Evolutionary conservation across 2,113 vertebrate species (phyloP).

Genomic region (Dissostichus mawsoni): DNA sequence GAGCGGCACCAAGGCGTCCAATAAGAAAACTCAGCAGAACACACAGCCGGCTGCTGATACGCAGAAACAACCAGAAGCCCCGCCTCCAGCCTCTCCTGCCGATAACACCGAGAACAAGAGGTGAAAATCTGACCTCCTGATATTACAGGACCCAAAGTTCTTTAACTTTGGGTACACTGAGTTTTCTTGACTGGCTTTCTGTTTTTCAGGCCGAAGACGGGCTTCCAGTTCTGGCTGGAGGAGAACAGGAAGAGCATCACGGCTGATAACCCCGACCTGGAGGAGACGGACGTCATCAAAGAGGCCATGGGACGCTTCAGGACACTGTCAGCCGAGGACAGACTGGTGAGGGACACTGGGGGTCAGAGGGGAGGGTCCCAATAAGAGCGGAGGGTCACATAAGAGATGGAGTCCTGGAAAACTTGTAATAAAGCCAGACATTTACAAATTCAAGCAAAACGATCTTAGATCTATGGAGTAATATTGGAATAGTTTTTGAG

Average conservation of each 20-base stretch:
- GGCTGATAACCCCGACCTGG: conserved; percentile 86
- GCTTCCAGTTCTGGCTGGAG: conserved; percentile 96
- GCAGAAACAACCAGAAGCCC: conserved; percentile 52
- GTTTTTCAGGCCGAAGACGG: conserved; percentile 90
- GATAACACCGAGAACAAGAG: conserved; percentile 85
- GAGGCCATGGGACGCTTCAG: conserved; percentile 95
- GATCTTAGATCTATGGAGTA: not conserved
- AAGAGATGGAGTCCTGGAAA: not conserved
- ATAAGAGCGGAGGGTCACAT: not conserved
- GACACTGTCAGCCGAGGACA: conserved; percentile 87
- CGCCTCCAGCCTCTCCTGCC: conserved; percentile 51
- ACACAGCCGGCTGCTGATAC: conserved; percentile 15
- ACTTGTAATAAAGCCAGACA: not conserved
- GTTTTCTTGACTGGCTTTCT: not conserved
- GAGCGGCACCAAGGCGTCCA: conserved; percentile 69
- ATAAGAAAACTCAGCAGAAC: conserved; percentile 76
- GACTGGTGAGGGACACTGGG: conserved; percentile 85
- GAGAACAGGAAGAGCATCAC: conserved; percentile 91
- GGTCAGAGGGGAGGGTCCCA: not conserved
- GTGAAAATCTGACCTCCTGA: conserved; percentile 65
- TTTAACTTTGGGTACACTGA: not conserved
- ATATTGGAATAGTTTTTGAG: not conserved
- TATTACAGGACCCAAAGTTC: not conserved
- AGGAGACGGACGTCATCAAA: conserved; percentile 94
- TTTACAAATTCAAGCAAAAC: not conserved